phyloP scores from a whole-genome alignment of 2,888 invertebrate genomes.

The Watsonalla cultraria region DNA sequence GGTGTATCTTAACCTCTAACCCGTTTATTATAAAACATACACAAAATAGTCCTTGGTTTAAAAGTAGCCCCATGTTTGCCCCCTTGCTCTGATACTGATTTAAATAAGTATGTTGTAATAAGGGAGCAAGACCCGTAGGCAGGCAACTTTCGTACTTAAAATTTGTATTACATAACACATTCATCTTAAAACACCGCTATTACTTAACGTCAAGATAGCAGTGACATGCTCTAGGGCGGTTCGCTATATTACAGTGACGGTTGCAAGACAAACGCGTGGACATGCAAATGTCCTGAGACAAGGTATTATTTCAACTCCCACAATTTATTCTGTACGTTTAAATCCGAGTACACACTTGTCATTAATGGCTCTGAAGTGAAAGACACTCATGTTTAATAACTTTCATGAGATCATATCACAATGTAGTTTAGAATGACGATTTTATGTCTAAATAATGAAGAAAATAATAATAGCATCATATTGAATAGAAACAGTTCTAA shows the following conservation, averaged over 20 bases:
- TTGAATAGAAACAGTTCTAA: no score
- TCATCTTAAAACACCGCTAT: not conserved
- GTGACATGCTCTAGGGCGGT: not conserved
- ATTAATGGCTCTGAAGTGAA: conserved; percentile 30
- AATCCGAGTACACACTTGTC: conserved; percentile 14
- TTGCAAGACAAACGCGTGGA: not conserved
- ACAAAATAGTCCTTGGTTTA: no score
- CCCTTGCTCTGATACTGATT: no score
- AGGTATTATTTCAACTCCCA: conserved; percentile 14
- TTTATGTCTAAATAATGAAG: no score
- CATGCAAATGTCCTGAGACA: conserved; percentile 8
- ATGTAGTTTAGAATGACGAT: not conserved
- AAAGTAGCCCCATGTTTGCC: no score
- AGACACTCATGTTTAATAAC: conserved; percentile 32
- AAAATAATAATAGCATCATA: no score
- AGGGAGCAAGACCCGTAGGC: no score
- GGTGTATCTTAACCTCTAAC: no score
- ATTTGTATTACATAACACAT: no score
- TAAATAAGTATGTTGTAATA: no score
- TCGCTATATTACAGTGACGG: not conserved
- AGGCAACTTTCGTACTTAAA: no score
- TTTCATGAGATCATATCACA: conserved; percentile 18
- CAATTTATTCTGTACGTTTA: conserved; percentile 16
- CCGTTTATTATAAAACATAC: no score
- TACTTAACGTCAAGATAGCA: not conserved